phyloP scores from a whole-genome alignment of 2,797 vertebrate species.

The Phrynocephalus guinanensis region DNA sequence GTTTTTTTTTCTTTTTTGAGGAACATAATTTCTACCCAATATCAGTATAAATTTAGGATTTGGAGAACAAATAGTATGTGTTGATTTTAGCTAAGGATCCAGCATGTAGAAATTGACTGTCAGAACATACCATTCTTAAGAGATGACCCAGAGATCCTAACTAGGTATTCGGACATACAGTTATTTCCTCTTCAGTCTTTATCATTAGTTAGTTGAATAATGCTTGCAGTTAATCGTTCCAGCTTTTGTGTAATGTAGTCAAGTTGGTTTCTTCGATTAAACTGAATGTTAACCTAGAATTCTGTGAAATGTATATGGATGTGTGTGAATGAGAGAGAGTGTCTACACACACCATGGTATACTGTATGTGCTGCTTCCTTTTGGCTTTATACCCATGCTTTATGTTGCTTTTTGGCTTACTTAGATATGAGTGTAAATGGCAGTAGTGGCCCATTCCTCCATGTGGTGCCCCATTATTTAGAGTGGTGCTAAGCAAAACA shows the following conservation, averaged over 20 bases:
- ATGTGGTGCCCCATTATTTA: too few relatives aligned
- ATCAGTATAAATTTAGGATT: not conserved
- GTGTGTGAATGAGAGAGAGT: too few relatives aligned
- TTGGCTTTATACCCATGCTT: not conserved
- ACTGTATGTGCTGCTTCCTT: not conserved
- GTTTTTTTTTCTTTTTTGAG: not conserved
- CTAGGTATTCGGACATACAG: not conserved
- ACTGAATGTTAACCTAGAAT: not conserved
- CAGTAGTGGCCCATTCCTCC: too few relatives aligned
- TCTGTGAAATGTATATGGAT: too few relatives aligned
- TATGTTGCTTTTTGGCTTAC: not conserved
- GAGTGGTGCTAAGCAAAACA: too few relatives aligned
- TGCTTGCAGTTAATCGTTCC: not conserved
- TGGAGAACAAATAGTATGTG: not conserved
- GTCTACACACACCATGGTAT: not conserved
- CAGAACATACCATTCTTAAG: not conserved
- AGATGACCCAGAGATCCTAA: not conserved
- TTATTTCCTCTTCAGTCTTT: not conserved
- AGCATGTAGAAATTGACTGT: not conserved
- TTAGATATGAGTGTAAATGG: not conserved
- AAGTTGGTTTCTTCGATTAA: not conserved
- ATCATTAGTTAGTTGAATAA: not conserved
- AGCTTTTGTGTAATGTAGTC: not conserved
- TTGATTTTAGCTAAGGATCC: not conserved
- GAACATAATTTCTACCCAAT: not conserved